Evolutionary conservation across 1,140 invertebrate species (phyloP).

Genomic region (Leguminivora glycinivorella): DNA sequence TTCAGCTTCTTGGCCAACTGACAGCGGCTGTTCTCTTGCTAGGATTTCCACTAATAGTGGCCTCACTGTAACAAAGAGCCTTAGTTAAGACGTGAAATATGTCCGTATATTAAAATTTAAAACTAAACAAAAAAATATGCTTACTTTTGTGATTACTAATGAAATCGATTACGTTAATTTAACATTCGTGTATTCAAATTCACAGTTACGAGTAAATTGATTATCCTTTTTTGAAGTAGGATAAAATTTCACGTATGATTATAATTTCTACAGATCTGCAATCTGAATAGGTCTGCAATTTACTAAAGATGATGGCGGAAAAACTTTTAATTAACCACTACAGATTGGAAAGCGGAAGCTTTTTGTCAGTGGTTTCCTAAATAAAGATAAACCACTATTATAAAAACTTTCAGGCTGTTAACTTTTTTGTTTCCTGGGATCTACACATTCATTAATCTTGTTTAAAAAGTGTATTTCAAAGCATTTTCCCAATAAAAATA

Average conservation of each 20-base stretch:
- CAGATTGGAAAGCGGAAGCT: background rate
- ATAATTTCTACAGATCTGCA: too few relatives aligned
- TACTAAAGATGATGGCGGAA: background rate
- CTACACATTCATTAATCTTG: background rate
- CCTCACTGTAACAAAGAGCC: conserved; percentile 82
- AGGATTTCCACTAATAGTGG: conserved; percentile 88
- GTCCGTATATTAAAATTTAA: too few relatives aligned
- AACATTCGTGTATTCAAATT: too few relatives aligned
- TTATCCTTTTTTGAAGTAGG: too few relatives aligned
- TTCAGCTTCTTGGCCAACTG: conserved; percentile 88
- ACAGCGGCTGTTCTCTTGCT: conserved; percentile 88
- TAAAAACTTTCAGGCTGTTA: background rate
- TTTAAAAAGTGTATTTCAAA: background rate
- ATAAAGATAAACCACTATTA: background rate
- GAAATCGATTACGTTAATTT: too few relatives aligned
- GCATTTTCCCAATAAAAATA: background rate
- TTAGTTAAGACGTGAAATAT: too few relatives aligned
- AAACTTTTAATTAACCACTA: background rate
- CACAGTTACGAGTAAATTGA: too few relatives aligned
- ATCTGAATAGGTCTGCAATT: too few relatives aligned
- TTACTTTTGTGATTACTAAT: too few relatives aligned
- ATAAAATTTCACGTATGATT: too few relatives aligned
- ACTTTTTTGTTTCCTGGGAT: background rate
- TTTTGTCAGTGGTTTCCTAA: background rate
- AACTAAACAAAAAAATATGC: too few relatives aligned